Evolutionary conservation across 2,113 vertebrate genomes (phyloP).

Genomic region (Saguinus imperator): DNA sequence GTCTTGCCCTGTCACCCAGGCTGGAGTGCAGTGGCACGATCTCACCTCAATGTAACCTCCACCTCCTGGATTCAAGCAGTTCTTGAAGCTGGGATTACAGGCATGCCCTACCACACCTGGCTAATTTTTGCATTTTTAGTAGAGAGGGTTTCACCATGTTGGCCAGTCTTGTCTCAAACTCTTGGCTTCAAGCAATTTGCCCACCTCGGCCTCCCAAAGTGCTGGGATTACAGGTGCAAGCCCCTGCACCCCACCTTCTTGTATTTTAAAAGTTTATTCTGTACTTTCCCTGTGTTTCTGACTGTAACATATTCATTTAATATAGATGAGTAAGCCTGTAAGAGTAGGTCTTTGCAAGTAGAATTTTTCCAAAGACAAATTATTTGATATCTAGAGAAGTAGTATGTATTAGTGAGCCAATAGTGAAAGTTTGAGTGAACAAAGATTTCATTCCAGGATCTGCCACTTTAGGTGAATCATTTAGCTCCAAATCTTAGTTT

Average conservation of each 20-base stretch:
- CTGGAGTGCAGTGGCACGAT: too few species aligned
- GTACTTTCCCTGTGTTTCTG: background rate
- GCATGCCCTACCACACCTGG: too few species aligned
- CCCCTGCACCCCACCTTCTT: background rate
- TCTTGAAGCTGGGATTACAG: too few species aligned
- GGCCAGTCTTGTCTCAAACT: too few species aligned
- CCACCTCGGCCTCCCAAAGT: too few species aligned
- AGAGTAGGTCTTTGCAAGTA: background rate
- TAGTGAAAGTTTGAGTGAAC: background rate
- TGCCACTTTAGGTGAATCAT: background rate
- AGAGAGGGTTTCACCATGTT: too few species aligned
- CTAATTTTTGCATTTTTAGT: too few species aligned
- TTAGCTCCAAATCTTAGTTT: background rate
- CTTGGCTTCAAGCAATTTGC: too few species aligned
- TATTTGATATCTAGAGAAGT: background rate
- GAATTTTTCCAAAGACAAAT: slow-evolving; percentile 8
- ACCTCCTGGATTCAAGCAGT: too few species aligned
- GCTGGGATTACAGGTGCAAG: too few species aligned
- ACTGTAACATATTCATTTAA: background rate
- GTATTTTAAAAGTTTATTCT: background rate
- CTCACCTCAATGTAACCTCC: too few species aligned
- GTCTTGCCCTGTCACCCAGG: too few species aligned
- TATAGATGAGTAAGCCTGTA: background rate
- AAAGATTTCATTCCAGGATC: background rate
- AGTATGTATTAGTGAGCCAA: background rate